Conservation (phyloP, 2,113 vertebrate genomes). For the Corythoichthys haematopterus region DNA sequence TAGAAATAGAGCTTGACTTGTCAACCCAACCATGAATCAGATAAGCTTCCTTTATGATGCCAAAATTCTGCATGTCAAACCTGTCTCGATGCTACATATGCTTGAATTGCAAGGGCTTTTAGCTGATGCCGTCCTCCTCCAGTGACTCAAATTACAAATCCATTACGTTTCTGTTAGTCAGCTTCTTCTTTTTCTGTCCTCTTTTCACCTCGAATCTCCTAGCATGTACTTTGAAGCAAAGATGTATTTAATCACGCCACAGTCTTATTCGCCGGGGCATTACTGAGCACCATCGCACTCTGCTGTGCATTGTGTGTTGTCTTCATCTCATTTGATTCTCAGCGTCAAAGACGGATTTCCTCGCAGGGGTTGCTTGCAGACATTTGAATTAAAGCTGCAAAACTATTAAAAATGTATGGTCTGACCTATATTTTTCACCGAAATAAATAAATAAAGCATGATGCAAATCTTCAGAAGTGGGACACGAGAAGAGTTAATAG, state of each 20-base stretch:
- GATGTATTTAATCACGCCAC: constrained; percentile 23
- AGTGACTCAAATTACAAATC: constrained; percentile 7
- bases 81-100: neutral
- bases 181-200: constrained; percentile 13
- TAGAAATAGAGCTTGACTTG: constrained; percentile 27
- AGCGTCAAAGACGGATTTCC: constrained; percentile 33
- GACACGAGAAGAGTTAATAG: constrained; percentile 57
- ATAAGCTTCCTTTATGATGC: constrained; percentile 9
- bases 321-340: constrained; percentile 34
- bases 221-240: constrained; percentile 9
- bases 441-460: constrained; percentile 73
- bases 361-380: constrained; percentile 50
- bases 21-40: constrained; percentile 24
- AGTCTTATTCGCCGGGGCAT: constrained; percentile 23
- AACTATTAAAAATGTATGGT: constrained; percentile 72
- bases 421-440: constrained; percentile 72
- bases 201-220: constrained; percentile 21
- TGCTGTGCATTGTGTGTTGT: constrained; percentile 16
- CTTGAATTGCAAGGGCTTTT: neutral
- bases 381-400: constrained; percentile 65
- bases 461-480: constrained; percentile 66
- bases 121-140: constrained; percentile 1
- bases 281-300: constrained; percentile 20
- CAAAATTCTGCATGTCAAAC: constrained; percentile 8
- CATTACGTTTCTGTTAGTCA: constrained; percentile 9